These are phyloP conservation scores for Megaustenia siamemsis DNA, from an alignment of 2,888 invertebrate species.

Conservation along the genomic window DNA sequence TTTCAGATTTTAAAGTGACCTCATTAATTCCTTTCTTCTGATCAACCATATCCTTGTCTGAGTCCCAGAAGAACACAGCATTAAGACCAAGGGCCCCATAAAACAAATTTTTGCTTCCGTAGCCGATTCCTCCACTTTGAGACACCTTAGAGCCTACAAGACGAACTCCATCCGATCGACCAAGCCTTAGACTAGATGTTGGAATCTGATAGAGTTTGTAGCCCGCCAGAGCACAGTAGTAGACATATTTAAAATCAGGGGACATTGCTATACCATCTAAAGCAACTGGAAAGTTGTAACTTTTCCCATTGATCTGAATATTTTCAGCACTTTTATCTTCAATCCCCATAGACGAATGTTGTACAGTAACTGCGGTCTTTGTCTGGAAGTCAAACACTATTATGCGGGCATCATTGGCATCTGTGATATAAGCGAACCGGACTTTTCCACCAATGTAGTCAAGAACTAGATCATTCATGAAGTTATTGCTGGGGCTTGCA, in stretches of 20 bases:
- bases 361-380: conserved; percentile 61
- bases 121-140: conserved; percentile 65
- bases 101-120: conserved; percentile 65
- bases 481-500: conserved; percentile 62
- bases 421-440: conserved; percentile 67
- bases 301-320: conserved; percentile 54
- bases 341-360: conserved; percentile 63
- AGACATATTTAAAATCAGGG: conserved; percentile 66
- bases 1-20: conserved; percentile 57
- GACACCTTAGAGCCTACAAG: conserved; percentile 65
- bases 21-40: conserved; percentile 58
- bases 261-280: conserved; percentile 72
- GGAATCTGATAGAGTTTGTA: conserved; percentile 64
- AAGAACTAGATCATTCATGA: conserved; percentile 69
- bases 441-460: conserved; percentile 66
- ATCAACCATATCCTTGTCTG: conserved; percentile 58
- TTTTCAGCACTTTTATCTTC: conserved; percentile 55
- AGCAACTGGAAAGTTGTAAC: conserved; percentile 56
- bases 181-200: conserved; percentile 61
- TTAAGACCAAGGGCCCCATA: conserved; percentile 63
- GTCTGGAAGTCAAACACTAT: conserved; percentile 65
- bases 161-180: conserved; percentile 55
- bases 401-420: conserved; percentile 62
- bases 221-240: conserved; percentile 67
- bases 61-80: conserved; percentile 66